Evolutionary conservation across 1,140 invertebrate genomes (phyloP).

Genomic region (Calosoma granatense): DNA sequence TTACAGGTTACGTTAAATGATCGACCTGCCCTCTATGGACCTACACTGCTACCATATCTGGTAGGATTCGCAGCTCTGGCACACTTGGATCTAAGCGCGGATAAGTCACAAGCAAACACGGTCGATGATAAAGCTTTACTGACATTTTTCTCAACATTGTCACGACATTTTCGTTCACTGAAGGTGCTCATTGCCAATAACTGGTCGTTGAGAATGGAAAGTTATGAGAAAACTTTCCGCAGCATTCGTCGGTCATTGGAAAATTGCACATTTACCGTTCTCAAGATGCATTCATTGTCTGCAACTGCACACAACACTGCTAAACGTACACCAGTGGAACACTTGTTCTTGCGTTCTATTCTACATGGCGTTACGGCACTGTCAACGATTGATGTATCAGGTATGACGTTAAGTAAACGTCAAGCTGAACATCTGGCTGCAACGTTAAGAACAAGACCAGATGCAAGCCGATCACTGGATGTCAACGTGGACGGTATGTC

Average conservation of each 20-base stretch:
- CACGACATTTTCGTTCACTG: not conserved
- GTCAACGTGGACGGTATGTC: not conserved
- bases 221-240: not conserved
- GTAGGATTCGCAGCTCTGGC: constrained; percentile 39
- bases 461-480: not conserved
- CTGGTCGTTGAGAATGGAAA: not conserved
- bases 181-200: not conserved
- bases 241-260: not conserved
- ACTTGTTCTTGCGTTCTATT: not conserved
- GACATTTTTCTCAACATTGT: not conserved
- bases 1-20: constrained; percentile 42
- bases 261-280: constrained; percentile 10
- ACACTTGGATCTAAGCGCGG: constrained; percentile 35
- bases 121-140: not conserved
- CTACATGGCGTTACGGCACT: not conserved
- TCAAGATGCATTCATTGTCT: not conserved
- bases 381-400: not conserved
- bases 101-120: not conserved
- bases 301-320: not conserved
- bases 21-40: constrained; percentile 37
- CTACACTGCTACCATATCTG: constrained; percentile 39
- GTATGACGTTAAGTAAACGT: not conserved
- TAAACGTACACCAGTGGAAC: not conserved
- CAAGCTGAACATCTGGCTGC: not conserved
- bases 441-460: not conserved